Conservation (phyloP, 2,113 vertebrate species). For the Cygnus buccinator region DNA sequence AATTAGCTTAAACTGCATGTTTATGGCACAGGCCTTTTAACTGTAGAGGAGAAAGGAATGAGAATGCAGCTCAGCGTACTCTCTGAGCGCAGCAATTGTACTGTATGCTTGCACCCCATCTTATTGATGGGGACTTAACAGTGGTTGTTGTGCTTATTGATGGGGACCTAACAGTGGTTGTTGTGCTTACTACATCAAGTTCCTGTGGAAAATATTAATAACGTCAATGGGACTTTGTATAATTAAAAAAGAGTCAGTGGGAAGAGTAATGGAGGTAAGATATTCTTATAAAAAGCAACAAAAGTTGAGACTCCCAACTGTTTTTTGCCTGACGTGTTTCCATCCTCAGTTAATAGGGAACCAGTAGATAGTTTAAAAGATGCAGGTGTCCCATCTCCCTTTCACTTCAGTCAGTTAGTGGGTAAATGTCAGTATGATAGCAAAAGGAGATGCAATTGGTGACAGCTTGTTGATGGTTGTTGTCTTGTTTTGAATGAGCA, state of each 20-base stretch:
- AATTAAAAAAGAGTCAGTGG: neutral
- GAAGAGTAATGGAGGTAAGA: neutral
- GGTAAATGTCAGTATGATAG: neutral
- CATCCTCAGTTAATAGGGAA: neutral
- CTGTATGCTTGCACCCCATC: neutral
- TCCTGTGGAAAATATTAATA: neutral
- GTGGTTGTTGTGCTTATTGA: neutral
- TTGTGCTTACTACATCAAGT: neutral
- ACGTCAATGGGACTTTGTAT: neutral
- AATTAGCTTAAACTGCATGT: conserved; percentile 7
- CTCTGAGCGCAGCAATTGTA: neutral
- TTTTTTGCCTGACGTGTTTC: neutral
- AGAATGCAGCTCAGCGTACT: neutral
- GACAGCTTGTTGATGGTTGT: neutral
- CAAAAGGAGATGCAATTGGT: neutral
- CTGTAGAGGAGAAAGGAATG: neutral
- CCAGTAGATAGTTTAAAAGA: neutral
- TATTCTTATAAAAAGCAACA: neutral
- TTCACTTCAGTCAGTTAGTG: neutral
- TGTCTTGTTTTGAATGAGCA: neutral
- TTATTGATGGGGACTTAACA: neutral
- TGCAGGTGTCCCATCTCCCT: neutral
- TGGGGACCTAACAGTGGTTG: neutral
- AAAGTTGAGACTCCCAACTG: neutral
- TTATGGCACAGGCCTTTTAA: neutral